Evolutionary conservation across 2,888 invertebrate genomes (phyloP).

Genomic region (Ophioninae sp.): DNA sequence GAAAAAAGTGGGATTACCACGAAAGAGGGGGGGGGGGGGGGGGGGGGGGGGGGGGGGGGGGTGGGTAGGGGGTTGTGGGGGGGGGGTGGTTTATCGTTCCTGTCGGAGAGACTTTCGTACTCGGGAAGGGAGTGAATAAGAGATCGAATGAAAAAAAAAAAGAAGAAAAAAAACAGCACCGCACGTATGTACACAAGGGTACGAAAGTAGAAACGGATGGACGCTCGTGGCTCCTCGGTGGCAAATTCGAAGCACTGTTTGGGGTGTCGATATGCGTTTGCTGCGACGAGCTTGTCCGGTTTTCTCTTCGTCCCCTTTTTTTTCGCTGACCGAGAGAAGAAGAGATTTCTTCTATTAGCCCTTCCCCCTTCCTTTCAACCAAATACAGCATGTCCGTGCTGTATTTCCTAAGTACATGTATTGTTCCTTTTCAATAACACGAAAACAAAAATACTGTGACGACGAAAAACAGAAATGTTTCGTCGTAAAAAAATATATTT

Average conservation of each 20-base stretch:
- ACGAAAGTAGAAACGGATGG: conserved; percentile 8
- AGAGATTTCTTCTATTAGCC: not conserved
- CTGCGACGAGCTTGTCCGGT: not conserved
- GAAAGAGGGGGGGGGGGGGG: conserved; percentile 50
- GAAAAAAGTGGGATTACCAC: conserved; percentile 24
- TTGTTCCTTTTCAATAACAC: not conserved
- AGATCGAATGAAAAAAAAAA: conserved; percentile 16
- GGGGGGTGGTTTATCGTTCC: conserved; percentile 75
- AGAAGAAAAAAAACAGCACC: not conserved
- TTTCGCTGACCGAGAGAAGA: not conserved
- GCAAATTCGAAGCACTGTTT: conserved; percentile 6
- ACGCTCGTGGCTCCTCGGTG: conserved; percentile 6
- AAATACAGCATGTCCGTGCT: not conserved
- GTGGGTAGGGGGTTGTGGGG: too few relatives aligned
- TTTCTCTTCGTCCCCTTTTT: not conserved
- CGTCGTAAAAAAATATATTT: not conserved
- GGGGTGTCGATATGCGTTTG: not conserved
- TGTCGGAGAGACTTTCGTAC: conserved; percentile 71
- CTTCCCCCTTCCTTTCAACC: not conserved
- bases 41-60: conserved; percentile 49
- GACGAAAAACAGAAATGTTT: not conserved
- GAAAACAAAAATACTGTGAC: not conserved
- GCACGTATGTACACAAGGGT: not conserved
- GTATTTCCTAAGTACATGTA: not conserved
- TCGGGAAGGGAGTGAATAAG: conserved; percentile 47